These are phyloP conservation scores for Solenopsis invicta DNA, from an alignment of 1,140 invertebrate genomes.

Conservation along the genomic window DNA sequence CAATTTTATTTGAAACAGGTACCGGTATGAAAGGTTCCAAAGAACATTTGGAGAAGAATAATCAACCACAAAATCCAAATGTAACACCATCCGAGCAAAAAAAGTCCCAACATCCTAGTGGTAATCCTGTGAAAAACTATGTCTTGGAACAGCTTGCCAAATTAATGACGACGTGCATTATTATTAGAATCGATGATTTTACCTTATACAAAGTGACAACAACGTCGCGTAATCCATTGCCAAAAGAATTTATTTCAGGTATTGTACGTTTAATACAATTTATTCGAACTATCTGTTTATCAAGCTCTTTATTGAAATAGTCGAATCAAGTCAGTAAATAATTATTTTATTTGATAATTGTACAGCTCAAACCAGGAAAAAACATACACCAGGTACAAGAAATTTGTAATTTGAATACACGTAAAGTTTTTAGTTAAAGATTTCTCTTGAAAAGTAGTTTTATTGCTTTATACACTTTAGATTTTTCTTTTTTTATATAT, in stretches of 20 bases:
- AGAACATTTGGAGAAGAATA: constrained; percentile 79
- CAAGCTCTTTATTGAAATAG: constrained; percentile 43
- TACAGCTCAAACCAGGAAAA: constrained; percentile 86
- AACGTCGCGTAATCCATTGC: constrained; percentile 89
- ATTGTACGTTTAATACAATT: constrained; percentile 73
- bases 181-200: constrained; percentile 96
- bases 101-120: constrained; percentile 81
- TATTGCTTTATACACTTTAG: constrained; percentile 28
- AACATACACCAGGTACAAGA: constrained; percentile 84
- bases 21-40: constrained; percentile 73
- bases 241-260: constrained; percentile 94
- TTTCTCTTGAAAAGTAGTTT: constrained; percentile 49
- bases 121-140: constrained; percentile 89
- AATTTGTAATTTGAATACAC: constrained; percentile 71
- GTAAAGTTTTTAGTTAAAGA: constrained; percentile 39
- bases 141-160: constrained; percentile 93
- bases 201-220: constrained; percentile 94
- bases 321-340: constrained; percentile 69
- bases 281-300: constrained; percentile 26
- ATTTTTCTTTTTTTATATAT: background rate
- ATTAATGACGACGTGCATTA: constrained; percentile 96
- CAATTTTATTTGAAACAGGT: constrained; percentile 65
- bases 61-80: constrained; percentile 74
- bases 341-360: constrained; percentile 81
- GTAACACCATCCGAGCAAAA: constrained; percentile 77